These are phyloP conservation scores for Spermophilus dauricus DNA, from an alignment of 2,113 vertebrate species.

Conservation along the genomic window DNA sequence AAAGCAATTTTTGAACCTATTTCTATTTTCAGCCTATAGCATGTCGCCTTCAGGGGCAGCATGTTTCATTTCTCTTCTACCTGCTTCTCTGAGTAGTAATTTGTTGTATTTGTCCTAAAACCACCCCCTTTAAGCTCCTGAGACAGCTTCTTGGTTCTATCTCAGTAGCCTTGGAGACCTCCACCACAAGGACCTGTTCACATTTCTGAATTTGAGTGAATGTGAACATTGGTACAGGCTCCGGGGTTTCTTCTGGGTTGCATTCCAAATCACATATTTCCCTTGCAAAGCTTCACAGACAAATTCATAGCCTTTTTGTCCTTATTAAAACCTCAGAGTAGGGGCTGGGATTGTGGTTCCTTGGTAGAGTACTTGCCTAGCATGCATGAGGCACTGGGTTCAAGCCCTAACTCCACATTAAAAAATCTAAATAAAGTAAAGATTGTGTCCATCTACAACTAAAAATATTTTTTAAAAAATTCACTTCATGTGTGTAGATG, in stretches of 20 bases:
- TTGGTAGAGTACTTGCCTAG: too few relatives aligned
- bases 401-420: too few relatives aligned
- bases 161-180: neutral
- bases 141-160: constrained; percentile 51
- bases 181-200: neutral
- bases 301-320: neutral
- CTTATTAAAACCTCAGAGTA: neutral
- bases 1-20: constrained; percentile 73
- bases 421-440: too few relatives aligned
- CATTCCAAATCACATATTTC: neutral
- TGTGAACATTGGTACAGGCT: neutral
- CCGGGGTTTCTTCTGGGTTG: neutral
- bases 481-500: neutral
- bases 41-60: constrained; percentile 27
- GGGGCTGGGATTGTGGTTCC: too few relatives aligned
- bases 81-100: constrained; percentile 59
- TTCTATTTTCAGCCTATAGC: constrained; percentile 66
- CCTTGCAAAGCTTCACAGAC: neutral
- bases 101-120: constrained; percentile 72
- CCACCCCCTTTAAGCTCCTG: neutral
- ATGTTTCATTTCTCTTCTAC: constrained; percentile 76
- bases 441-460: too few relatives aligned
- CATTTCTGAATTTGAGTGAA: neutral
- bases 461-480: neutral
- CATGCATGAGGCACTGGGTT: too few relatives aligned